Percentiles rank a stretch among this genome's conserved stretches.
Evolutionary conservation across 2,113 vertebrate species (phyloP).

Genomic region (Microcebus jonahi): DNA sequence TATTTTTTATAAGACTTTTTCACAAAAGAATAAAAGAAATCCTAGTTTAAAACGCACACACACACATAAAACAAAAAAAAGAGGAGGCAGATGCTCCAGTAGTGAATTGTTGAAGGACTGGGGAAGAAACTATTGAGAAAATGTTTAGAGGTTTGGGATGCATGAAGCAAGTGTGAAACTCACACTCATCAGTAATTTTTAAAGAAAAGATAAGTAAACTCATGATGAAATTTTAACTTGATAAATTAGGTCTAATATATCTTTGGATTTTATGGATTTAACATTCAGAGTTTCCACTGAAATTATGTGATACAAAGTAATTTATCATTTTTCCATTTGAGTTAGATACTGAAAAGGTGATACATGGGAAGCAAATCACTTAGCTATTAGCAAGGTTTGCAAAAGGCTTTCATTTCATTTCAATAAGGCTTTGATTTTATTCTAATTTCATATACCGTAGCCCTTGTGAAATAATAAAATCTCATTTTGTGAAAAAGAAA

Average conservation of each 20-base stretch:
- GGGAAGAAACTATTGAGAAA: neutral
- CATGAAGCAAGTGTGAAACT: neutral
- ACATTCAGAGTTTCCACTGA: neutral
- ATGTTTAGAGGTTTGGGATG: neutral
- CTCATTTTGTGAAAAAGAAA: neutral
- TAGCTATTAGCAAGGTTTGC: neutral
- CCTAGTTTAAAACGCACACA: neutral
- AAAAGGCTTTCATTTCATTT: neutral
- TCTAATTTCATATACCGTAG: neutral
- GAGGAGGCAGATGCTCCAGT: neutral
- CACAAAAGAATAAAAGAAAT: neutral
- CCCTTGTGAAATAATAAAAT: neutral
- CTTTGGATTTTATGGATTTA: conserved; percentile 25
- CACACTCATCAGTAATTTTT: neutral
- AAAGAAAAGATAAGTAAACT: neutral
- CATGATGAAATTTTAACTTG: neutral
- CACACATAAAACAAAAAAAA: neutral
- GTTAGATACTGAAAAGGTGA: neutral
- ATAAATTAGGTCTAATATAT: neutral
- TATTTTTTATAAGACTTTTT: conserved; percentile 21
- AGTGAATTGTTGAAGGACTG: neutral
- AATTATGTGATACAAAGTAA: neutral
- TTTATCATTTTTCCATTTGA: conserved; percentile 17
- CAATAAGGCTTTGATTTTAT: neutral
- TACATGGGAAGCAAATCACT: neutral